These are phyloP conservation scores for Rhimphoctona megacephalus DNA, from an alignment of 2,888 invertebrate genomes.

Conservation along the genomic window DNA sequence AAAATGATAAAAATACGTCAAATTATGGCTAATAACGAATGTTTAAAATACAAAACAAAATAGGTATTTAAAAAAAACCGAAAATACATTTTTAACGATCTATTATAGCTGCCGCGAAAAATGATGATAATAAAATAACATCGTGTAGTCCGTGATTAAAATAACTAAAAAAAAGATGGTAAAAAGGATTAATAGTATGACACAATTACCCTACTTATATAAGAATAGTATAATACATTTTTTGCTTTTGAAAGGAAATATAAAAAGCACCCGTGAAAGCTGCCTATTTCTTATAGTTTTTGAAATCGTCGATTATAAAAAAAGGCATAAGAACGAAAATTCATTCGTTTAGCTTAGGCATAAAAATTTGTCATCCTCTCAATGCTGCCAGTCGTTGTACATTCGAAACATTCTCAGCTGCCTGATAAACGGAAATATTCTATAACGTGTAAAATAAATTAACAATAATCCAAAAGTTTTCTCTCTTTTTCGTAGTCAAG, in stretches of 20 bases:
- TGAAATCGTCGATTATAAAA: constrained; percentile 30
- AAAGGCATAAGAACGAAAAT: constrained; percentile 41
- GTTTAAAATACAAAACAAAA: constrained; percentile 51
- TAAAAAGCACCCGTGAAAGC: constrained; percentile 78
- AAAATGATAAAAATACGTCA: constrained; percentile 41
- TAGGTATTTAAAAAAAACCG: constrained; percentile 17
- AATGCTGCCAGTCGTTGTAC: constrained; percentile 78
- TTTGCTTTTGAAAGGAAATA: constrained; percentile 75
- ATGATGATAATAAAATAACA: constrained; percentile 62
- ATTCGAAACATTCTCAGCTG: constrained; percentile 61
- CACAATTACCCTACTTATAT: constrained; percentile 73
- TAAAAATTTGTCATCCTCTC: constrained; percentile 75
- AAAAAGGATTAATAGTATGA: constrained; percentile 72
- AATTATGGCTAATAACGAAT: constrained; percentile 42
- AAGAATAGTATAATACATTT: constrained; percentile 76
- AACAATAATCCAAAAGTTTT: constrained; percentile 18
- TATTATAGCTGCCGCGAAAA: constrained; percentile 52
- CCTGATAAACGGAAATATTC: constrained; percentile 48
- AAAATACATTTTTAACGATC: constrained; percentile 37
- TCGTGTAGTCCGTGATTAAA: constrained; percentile 58
- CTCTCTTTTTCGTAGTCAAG: neutral
- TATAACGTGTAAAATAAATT: constrained; percentile 46
- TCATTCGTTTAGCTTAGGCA: constrained; percentile 73
- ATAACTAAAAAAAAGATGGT: constrained; percentile 61
- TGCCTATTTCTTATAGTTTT: constrained; percentile 66